A percentile compares a stretch with the other conserved stretches of the same genome.
phyloP scores from a whole-genome alignment of 92 coral and sea anemone genomes.

The Heteractis magnifica region DNA sequence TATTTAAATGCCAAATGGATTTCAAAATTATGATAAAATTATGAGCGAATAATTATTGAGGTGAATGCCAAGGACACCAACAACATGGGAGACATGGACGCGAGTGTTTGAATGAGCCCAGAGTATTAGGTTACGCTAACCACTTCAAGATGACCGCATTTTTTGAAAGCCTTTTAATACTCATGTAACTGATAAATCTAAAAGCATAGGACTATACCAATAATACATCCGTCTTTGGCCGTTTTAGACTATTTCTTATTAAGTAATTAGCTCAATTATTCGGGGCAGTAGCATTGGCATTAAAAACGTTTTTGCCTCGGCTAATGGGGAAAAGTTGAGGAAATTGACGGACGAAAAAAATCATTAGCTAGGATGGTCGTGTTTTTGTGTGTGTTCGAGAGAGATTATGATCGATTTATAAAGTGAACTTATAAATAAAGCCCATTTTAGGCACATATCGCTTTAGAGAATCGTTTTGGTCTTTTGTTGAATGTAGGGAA shows the following conservation, averaged over 20 bases:
- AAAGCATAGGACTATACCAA: slow-evolving; percentile 8
- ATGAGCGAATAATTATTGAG: not conserved
- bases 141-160: slow-evolving; percentile 9
- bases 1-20: not conserved
- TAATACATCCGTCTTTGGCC: slow-evolving; percentile 1
- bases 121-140: slow-evolving; percentile 10
- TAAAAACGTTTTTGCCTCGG: not conserved
- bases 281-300: not conserved
- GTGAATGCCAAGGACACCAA: not conserved
- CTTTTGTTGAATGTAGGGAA: not conserved
- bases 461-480: not conserved
- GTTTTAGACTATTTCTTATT: not conserved
- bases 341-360: not conserved
- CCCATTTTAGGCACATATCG: not conserved
- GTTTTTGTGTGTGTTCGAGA: not conserved
- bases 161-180: slow-evolving; percentile 14
- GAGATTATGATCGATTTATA: slow-evolving; percentile 9
- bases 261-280: not conserved
- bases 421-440: not conserved
- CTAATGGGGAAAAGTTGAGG: not conserved
- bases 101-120: not conserved
- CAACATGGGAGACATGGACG: not conserved
- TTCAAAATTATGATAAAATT: not conserved
- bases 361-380: not conserved
- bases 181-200: slow-evolving; percentile 6